Evolutionary conservation across 2,888 invertebrate species (phyloP).

Genomic region (Tholera decimalis): DNA sequence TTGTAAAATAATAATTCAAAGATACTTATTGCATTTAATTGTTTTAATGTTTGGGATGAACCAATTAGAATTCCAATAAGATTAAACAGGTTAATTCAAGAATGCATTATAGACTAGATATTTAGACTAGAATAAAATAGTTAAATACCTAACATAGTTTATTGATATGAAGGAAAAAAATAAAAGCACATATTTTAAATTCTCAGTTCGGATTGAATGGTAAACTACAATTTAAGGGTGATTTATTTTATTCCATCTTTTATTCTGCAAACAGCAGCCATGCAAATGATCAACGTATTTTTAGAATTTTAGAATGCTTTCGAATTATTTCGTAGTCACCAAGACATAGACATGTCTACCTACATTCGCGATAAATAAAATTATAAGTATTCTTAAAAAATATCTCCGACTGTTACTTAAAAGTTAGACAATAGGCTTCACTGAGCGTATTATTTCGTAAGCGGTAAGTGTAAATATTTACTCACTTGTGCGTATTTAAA

Average conservation of each 20-base stretch:
- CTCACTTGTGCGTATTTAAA: constrained; percentile 87
- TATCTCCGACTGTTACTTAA: constrained; percentile 14
- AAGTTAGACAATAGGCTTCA: constrained; percentile 36
- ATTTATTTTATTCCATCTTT: not conserved
- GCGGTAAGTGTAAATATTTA: constrained; percentile 84
- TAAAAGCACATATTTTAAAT: no score
- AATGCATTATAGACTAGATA: not conserved
- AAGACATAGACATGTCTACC: constrained; percentile 34
- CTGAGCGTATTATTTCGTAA: constrained; percentile 51
- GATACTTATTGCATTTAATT: not conserved
- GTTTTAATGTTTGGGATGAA: not conserved
- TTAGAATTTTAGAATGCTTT: constrained; percentile 14
- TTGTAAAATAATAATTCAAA: not conserved
- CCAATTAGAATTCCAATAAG: constrained; percentile 1
- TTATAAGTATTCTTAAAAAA: not conserved
- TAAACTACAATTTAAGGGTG: not conserved
- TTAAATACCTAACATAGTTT: no score
- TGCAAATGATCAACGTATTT: not conserved
- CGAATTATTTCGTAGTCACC: not conserved
- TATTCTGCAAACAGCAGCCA: not conserved
- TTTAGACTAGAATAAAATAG: not conserved
- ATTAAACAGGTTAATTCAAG: not conserved
- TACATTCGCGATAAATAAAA: constrained; percentile 14
- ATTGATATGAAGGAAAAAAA: no score
- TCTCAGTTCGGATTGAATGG: not conserved